These are phyloP conservation scores for Coremacera marginata DNA, from an alignment of 2,888 invertebrate species.

Conservation along the genomic window DNA sequence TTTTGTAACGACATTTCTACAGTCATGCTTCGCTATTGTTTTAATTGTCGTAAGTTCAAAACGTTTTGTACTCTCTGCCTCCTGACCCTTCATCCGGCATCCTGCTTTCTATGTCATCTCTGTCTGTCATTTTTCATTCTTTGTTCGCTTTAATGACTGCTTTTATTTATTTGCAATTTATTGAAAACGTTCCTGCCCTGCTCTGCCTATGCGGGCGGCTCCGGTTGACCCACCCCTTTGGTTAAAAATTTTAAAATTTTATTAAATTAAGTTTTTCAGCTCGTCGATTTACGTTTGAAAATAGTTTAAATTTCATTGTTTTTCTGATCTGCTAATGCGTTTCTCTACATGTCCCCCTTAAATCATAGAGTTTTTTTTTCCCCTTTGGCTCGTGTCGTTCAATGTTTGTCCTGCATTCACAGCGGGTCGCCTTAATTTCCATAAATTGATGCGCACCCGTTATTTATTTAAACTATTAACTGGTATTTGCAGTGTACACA, in stretches of 20 bases:
- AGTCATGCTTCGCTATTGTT: not conserved
- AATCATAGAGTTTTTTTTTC: not conserved
- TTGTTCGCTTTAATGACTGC: too few relatives aligned
- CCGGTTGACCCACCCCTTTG: not conserved
- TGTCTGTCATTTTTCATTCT: not conserved
- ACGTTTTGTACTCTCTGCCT: not conserved
- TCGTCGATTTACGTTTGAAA: not conserved
- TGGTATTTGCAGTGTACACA: not conserved
- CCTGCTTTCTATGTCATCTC: not conserved
- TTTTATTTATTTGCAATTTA: slow-evolving; percentile 9
- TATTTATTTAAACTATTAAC: not conserved
- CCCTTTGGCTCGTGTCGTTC: not conserved
- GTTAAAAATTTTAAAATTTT: not conserved
- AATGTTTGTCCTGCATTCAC: not conserved
- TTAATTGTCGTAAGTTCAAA: slow-evolving; percentile 13
- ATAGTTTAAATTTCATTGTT: not conserved
- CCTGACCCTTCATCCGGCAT: not conserved
- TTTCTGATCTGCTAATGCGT: not conserved
- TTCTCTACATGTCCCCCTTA: too few relatives aligned
- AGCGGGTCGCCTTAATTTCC: not conserved
- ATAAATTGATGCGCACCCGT: slow-evolving; percentile 8
- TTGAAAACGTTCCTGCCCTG: not conserved
- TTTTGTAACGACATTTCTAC: slow-evolving; percentile 22
- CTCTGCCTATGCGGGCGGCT: not conserved
- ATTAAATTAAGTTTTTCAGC: not conserved